Evolutionary conservation across 2,888 invertebrate genomes (phyloP).

Genomic region (Tachystola acroxantha): DNA sequence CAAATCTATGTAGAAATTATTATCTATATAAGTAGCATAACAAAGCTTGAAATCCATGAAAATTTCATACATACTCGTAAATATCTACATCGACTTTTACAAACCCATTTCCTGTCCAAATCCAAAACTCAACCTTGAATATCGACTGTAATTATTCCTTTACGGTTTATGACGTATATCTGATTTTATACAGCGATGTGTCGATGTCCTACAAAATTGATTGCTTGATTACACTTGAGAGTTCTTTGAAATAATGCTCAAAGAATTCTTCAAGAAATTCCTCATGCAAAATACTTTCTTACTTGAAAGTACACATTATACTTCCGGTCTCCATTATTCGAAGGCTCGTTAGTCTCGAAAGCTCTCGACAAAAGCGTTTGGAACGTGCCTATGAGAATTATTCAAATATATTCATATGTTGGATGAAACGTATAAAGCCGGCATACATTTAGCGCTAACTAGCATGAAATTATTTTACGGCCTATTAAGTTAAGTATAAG

Average conservation of each 20-base stretch:
- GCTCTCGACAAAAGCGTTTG: conserved; percentile 22
- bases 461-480: conserved; percentile 10
- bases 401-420: conserved; percentile 59
- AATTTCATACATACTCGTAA: too few species aligned
- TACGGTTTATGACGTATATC: too few species aligned
- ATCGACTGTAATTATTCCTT: too few species aligned
- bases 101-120: too few species aligned
- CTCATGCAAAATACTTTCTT: conserved; percentile 2
- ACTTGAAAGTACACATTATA: conserved; percentile 5
- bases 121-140: too few species aligned
- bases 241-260: not conserved
- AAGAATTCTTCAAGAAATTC: not conserved
- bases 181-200: too few species aligned
- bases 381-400: conserved; percentile 44
- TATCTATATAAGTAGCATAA: too few species aligned
- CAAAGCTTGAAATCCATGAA: too few species aligned
- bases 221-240: too few species aligned
- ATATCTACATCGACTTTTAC: too few species aligned
- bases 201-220: too few species aligned
- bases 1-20: too few species aligned
- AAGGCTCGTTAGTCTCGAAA: conserved; percentile 16
- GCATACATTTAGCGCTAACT: conserved; percentile 30
- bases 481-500: not conserved
- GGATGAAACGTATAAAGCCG: conserved; percentile 36
- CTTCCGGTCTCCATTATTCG: conserved; percentile 10